These are phyloP conservation scores for Cyanoderma ruficeps DNA, from an alignment of 2,113 vertebrate genomes.

Conservation along the genomic window DNA sequence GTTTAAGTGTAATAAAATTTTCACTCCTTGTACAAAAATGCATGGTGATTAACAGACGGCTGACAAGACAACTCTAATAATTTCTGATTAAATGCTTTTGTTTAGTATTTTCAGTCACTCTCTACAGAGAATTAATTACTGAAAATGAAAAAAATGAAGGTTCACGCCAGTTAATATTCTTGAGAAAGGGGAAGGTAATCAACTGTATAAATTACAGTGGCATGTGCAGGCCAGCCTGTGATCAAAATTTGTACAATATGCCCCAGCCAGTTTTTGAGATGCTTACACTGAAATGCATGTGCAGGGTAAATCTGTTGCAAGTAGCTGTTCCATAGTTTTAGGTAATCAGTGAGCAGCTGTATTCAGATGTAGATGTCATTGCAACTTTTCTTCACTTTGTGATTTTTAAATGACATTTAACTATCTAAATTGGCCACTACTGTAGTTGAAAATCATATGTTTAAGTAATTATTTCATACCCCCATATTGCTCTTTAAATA, in stretches of 20 bases:
- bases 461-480: background rate
- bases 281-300: background rate
- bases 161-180: constrained; percentile 40
- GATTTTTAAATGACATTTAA: background rate
- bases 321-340: background rate
- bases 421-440: background rate
- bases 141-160: constrained; percentile 36
- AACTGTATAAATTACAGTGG: constrained; percentile 52
- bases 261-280: background rate
- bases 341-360: background rate
- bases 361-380: background rate
- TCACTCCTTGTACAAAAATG: constrained; percentile 46
- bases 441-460: background rate
- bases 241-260: constrained; percentile 30
- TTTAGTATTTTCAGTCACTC: constrained; percentile 60
- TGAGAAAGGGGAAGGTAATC: constrained; percentile 43
- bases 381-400: background rate
- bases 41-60: constrained; percentile 21
- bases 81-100: constrained; percentile 65
- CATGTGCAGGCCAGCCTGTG: constrained; percentile 43
- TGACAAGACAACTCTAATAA: constrained; percentile 51
- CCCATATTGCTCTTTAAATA: background rate
- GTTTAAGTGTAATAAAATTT: constrained; percentile 50
- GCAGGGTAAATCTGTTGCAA: background rate
- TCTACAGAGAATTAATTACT: constrained; percentile 62